phyloP scores from a whole-genome alignment of 2,888 invertebrate genomes.

The Sycophila texana region DNA sequence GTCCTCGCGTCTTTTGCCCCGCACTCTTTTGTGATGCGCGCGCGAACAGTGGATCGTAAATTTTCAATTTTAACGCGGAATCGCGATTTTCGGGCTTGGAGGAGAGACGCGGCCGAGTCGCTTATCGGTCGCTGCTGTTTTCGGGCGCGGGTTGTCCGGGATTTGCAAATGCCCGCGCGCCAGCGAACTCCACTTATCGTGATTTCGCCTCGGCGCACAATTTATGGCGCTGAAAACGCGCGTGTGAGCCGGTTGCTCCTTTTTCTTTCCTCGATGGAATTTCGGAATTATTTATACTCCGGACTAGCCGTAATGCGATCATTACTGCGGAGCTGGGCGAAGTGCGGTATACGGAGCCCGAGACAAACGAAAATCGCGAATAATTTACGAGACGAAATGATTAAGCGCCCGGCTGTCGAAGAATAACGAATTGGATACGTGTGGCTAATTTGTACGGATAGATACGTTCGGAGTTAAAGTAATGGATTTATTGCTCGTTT shows the following conservation, averaged over 20 bases:
- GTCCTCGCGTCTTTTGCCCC: constrained; percentile 1
- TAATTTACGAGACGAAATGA: constrained; percentile 52
- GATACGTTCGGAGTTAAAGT: not conserved
- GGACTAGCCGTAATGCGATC: constrained; percentile 27
- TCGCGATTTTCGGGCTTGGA: constrained; percentile 45
- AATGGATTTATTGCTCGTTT: constrained; percentile 35
- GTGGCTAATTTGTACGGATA: constrained; percentile 21
- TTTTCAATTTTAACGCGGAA: constrained; percentile 49
- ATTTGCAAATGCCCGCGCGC: constrained; percentile 42
- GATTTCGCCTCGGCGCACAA: constrained; percentile 31
- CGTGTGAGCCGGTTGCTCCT: not conserved
- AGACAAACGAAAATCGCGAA: constrained; percentile 28
- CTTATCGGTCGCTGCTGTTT: constrained; percentile 62
- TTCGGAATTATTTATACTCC: constrained; percentile 40
- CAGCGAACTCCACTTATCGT: constrained; percentile 31
- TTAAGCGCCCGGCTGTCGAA: constrained; percentile 37
- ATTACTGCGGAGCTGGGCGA: constrained; percentile 1
- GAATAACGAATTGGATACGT: constrained; percentile 30
- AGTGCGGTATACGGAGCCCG: not conserved
- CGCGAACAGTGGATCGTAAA: constrained; percentile 54
- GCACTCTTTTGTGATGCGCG: not conserved
- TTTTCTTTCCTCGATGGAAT: constrained; percentile 5
- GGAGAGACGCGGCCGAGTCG: not conserved
- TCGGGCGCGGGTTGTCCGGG: constrained; percentile 56
- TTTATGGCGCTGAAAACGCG: constrained; percentile 38